Evolutionary conservation across 2,888 invertebrate genomes (phyloP).

Genomic region (Caenorhabditis sp.): DNA sequence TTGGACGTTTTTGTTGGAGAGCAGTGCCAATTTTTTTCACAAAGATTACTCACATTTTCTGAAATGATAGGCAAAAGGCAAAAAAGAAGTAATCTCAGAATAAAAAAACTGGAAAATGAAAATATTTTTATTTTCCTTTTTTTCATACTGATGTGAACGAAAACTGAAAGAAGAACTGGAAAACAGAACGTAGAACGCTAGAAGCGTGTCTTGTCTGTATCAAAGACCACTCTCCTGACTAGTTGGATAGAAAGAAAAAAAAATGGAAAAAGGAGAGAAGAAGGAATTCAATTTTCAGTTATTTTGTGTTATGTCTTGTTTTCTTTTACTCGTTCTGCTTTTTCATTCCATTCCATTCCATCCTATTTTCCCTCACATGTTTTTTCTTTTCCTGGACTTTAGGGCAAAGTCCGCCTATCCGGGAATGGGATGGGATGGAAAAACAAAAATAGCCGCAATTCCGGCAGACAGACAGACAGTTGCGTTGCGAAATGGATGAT

Average conservation of each 20-base stretch:
- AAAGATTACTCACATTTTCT: too few species aligned
- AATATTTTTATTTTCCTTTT: too few species aligned
- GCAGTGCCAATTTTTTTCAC: neutral
- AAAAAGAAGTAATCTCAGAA: too few species aligned
- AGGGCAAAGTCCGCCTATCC: neutral
- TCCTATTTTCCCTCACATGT: neutral
- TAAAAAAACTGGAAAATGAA: too few species aligned
- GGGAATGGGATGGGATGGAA: too few species aligned
- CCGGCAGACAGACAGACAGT: neutral
- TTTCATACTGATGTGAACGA: too few species aligned
- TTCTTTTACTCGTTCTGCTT: neutral
- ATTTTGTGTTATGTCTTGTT: neutral
- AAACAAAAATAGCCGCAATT: neutral
- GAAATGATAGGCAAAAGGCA: too few species aligned
- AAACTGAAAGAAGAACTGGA: neutral
- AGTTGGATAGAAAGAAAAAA: neutral
- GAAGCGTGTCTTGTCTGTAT: neutral
- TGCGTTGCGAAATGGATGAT: neutral
- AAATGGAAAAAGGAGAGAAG: neutral
- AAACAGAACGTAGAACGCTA: neutral
- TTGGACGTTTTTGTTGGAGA: too few species aligned
- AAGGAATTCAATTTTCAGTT: neutral
- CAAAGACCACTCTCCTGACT: constrained; percentile 14
- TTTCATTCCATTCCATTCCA: neutral
- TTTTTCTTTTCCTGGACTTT: neutral